Percentiles rank a stretch among this genome's conserved stretches.
Conservation (phyloP, 2,113 vertebrate species). For the Callipepla squamata region DNA sequence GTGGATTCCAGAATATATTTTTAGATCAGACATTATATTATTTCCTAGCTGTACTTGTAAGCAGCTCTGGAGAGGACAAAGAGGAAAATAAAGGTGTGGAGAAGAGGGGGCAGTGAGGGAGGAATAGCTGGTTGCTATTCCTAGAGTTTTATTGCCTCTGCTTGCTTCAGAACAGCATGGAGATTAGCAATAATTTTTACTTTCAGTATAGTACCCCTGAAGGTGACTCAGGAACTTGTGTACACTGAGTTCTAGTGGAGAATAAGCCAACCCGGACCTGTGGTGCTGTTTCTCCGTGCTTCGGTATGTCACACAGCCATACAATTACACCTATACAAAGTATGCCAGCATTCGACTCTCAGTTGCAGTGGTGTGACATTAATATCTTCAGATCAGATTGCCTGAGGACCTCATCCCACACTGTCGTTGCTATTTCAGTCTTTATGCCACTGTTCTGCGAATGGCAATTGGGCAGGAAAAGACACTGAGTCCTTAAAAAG, state of each 20-base stretch:
- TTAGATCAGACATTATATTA: constrained; percentile 14
- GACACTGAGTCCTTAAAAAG: background rate
- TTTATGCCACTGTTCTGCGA: accelerated
- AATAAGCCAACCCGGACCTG: background rate
- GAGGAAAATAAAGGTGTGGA: background rate
- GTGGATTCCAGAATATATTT: constrained; percentile 39
- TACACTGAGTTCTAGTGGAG: background rate
- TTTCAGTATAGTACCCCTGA: constrained; percentile 43
- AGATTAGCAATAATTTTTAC: constrained; percentile 68
- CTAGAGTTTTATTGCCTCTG: constrained; percentile 57
- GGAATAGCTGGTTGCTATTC: background rate
- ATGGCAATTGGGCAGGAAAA: background rate
- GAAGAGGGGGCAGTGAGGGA: accelerated
- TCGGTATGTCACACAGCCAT: background rate
- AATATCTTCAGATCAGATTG: background rate
- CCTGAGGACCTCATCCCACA: background rate
- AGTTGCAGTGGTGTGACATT: accelerated
- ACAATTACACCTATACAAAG: background rate
- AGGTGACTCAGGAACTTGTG: constrained; percentile 46
- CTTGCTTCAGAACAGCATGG: constrained; percentile 50
- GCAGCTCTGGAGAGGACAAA: constrained; percentile 41
- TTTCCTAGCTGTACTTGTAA: constrained; percentile 31
- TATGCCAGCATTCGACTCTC: background rate
- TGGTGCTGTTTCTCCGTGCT: background rate
- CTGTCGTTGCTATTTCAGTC: background rate